Base-by-base conservation (phyloP, 2,888 invertebrate species). In the Scaptomyza caliginosa region DNA sequence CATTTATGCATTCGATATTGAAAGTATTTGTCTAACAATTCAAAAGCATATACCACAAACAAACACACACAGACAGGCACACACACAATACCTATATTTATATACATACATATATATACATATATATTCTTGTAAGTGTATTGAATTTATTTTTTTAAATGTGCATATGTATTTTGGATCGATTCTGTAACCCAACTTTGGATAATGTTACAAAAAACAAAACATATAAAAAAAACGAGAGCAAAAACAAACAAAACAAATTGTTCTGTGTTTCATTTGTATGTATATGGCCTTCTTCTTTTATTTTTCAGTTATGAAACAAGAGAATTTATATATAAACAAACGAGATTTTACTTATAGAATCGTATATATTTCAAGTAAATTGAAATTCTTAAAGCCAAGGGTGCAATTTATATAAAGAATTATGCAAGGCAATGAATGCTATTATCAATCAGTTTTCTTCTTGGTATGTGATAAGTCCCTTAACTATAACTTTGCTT, bases 1-100 rank as follows among this genome's bases (percentile, higher is more conserved):
- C 88, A 86, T 86, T 86, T 86, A 86, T 88, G 88, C 88, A 88
- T 86, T 85, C 64, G 63, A 71, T 57, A 40, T 57, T 65, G 52
- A 40, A 66, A 58, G 69, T 64, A 64, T 65, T 76, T 74, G 56
- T 67, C 24, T 48, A 69, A 51, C 65, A 60, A 56, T 63, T 74
- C 42, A 67, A 71, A 43, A 67, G 67, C 74, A 74, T 72, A 68
- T 54, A 45, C 45, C 21, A 38, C 17, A 36, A 8, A 48, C 19
- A 56, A 17, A 60, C 11, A 48, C 17, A 56, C 10, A 57, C 23
- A 58, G 8, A 39, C 50, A 63, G 2, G 50, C 36, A 68, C 51
- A 57, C 45, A 60, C 66, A 58, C 60, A 68, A 59, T 49, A 57
- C 48, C 23, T 68, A 73, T 74, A 74, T 73, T 57, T 56, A 50